Percentiles rank a stretch among this genome's conserved stretches.
phyloP scores from a whole-genome alignment of 2,113 vertebrate genomes.

The Callorhinus ursinus region DNA sequence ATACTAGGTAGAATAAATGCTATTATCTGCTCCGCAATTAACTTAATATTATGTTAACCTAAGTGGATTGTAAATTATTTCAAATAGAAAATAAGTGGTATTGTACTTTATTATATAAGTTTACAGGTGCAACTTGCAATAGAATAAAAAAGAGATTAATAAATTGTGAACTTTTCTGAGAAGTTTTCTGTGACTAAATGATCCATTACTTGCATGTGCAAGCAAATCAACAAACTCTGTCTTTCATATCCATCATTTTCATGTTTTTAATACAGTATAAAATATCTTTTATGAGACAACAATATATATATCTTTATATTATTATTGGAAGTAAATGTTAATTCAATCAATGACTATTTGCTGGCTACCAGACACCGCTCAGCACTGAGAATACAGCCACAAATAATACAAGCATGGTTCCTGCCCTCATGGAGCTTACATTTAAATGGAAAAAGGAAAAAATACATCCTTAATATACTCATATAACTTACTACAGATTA shows the following conservation, averaged over 20 bases:
- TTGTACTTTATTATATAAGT: not conserved
- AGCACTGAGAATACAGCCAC: not conserved
- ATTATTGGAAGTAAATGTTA: not conserved
- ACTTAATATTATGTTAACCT: not conserved
- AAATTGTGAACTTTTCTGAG: not conserved
- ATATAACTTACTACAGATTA: not conserved
- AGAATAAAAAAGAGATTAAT: not conserved
- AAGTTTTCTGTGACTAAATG: not conserved
- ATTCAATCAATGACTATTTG: not conserved
- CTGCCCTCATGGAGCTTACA: not conserved
- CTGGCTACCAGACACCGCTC: not conserved
- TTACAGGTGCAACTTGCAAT: not conserved
- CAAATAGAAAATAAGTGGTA: not conserved
- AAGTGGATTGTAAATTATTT: not conserved
- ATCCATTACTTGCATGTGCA: not conserved
- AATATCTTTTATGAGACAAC: not conserved
- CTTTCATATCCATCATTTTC: not conserved
- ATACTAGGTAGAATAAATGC: not conserved
- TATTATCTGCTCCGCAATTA: not conserved
- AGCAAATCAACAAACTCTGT: not conserved
- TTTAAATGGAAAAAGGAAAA: not conserved
- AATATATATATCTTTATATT: not conserved
- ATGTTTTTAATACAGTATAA: not conserved
- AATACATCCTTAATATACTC: not conserved
- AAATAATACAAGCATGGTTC: not conserved